Percentiles rank a stretch among this genome's conserved stretches.
These are phyloP conservation scores for Triplophysa rosa DNA, from an alignment of 2,113 vertebrate genomes.

Conservation along the genomic window DNA sequence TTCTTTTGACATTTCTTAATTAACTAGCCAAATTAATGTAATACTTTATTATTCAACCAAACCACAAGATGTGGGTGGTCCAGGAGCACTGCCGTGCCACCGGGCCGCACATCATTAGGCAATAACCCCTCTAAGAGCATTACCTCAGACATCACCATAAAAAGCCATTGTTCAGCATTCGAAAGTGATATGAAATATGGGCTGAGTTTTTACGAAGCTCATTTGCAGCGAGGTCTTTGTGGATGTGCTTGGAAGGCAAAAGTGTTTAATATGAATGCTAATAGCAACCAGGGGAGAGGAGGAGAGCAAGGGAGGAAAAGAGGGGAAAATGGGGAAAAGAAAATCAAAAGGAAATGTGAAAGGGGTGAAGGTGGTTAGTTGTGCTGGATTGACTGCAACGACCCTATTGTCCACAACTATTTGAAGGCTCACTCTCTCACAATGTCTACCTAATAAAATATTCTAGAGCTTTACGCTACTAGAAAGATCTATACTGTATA, in stretches of 20 bases:
- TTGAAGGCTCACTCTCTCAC: too few species aligned
- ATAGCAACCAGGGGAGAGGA: constrained; percentile 13
- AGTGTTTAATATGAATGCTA: constrained; percentile 41
- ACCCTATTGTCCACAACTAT: too few species aligned
- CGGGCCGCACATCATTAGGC: constrained; percentile 34
- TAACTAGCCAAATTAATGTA: constrained; percentile 54
- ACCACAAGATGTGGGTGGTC: constrained; percentile 57
- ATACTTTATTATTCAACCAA: constrained; percentile 53
- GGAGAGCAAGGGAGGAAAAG: not conserved
- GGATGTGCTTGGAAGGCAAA: constrained; percentile 41
- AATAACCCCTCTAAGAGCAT: constrained; percentile 42
- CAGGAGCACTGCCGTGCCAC: constrained; percentile 29
- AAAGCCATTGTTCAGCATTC: constrained; percentile 34
- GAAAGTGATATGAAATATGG: constrained; percentile 37
- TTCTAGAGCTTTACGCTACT: too few species aligned
- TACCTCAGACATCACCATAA: constrained; percentile 51
- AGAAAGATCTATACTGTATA: too few species aligned
- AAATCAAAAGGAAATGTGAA: not conserved
- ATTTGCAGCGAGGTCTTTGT: constrained; percentile 43
- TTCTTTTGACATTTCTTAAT: constrained; percentile 55
- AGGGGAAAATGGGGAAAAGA: not conserved
- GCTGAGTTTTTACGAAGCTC: constrained; percentile 40
- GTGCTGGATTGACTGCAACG: too few species aligned
- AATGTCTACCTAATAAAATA: too few species aligned
- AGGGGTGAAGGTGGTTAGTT: not conserved